phyloP scores from a whole-genome alignment of 2,113 vertebrate species.

The Heterotilapia buettikoferi region DNA sequence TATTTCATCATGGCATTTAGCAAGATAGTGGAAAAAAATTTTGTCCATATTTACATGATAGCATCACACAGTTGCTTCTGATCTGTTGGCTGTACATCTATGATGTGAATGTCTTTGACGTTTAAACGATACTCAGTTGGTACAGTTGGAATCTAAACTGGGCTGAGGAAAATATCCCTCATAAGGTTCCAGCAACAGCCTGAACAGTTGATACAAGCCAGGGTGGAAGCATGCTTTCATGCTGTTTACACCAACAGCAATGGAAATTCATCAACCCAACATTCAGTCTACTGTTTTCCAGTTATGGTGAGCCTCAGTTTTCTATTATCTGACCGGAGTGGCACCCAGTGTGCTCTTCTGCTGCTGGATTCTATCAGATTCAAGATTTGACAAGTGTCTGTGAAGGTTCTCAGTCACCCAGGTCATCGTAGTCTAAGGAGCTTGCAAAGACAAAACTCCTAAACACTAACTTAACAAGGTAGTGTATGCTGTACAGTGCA shows the following conservation, averaged over 20 bases:
- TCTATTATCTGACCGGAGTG: not conserved
- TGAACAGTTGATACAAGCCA: not conserved
- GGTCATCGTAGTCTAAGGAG: not conserved
- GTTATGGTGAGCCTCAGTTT: not conserved
- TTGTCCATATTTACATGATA: not conserved
- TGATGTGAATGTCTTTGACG: not conserved
- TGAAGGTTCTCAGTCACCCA: not conserved
- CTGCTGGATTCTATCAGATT: not conserved
- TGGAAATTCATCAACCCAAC: not conserved
- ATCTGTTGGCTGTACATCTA: not conserved
- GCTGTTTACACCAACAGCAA: not conserved
- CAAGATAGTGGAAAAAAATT: not conserved
- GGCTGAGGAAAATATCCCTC: not conserved
- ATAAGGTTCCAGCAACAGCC: not conserved
- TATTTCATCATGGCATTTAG: not conserved
- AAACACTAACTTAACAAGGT: not conserved
- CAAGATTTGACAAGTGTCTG: not conserved
- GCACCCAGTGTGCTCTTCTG: not conserved
- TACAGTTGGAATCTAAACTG: not conserved
- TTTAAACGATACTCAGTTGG: not conserved
- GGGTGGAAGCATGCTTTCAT: not conserved
- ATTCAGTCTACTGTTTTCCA: not conserved
- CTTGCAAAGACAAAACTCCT: not conserved
- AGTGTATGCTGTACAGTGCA: not conserved
- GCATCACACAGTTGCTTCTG: not conserved